A percentile compares a stretch with the other conserved stretches of the same genome.
phyloP scores from a whole-genome alignment of 64 coral and sea anemone genomes.

The Montipora foliosa region DNA sequence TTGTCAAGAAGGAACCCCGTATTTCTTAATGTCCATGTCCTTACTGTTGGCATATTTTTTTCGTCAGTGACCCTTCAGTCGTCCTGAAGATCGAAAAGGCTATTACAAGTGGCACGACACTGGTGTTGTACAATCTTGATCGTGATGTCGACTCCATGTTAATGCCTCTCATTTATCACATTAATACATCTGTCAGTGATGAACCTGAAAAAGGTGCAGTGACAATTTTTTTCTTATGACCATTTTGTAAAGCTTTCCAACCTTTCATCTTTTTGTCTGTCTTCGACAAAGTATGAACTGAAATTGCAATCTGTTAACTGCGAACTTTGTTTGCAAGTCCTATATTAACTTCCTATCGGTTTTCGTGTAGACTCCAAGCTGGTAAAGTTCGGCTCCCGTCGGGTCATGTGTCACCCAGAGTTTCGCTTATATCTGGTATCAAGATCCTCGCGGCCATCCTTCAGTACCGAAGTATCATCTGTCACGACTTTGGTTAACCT shows the following conservation, averaged over 20 bases:
- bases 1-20: too few species aligned
- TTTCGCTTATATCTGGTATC: slow-evolving; percentile 90
- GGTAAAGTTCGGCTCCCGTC: slow-evolving; percentile 89
- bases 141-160: slow-evolving; percentile 90
- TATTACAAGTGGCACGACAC: slow-evolving; percentile 77
- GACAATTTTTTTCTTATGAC: not conserved
- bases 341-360: not conserved
- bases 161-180: slow-evolving; percentile 94
- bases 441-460: slow-evolving; percentile 75
- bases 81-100: slow-evolving; percentile 93
- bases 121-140: slow-evolving; percentile 93
- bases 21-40: too few species aligned
- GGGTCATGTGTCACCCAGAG: slow-evolving; percentile 93
- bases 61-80: slow-evolving; percentile 75
- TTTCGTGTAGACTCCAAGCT: slow-evolving; percentile 73
- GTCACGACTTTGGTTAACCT: slow-evolving; percentile 92
- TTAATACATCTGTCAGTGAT: slow-evolving; percentile 72
- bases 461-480: slow-evolving; percentile 91
- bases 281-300: not conserved
- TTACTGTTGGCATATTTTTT: not conserved
- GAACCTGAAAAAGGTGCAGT: slow-evolving; percentile 71
- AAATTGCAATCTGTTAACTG: too few species aligned
- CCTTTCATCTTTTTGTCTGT: not conserved
- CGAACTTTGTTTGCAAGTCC: not conserved
- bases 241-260: not conserved